Base-by-base conservation (phyloP, 2,113 vertebrate species). In the Eleginops maclovinus region DNA sequence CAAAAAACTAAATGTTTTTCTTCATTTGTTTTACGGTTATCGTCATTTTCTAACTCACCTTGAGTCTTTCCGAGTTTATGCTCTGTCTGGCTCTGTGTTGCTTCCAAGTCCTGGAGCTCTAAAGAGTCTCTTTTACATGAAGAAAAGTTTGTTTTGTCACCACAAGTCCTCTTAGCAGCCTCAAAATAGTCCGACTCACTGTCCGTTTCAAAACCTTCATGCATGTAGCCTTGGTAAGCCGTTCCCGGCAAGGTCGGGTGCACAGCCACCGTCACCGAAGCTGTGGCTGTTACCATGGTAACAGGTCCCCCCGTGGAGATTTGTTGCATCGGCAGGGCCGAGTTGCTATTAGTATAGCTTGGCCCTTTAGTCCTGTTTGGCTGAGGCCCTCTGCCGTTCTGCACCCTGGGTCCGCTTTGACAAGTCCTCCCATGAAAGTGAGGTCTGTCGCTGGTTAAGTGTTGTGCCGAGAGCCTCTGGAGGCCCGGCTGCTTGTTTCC, bases 231-330 rank as follows among this genome's bases (percentile, higher is more conserved):
- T 82, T 95, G 94, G 89, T 96, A 96, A 2, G 96, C 93, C 11
- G 96, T 93, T 36, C 97, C 96, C 0, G 97, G 97, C 86, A 99
- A 91, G 3, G 89, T 95, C 0, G 97, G 96, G 83, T 96, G 97
- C 85, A 99, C 93, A 13, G 97, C 96, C 83, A 99, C 96, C 0
- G 97, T 99, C 93, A 99, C 97, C 0, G 97, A 99, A 4, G 98
- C 96, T 0, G 98, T 99, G 86, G 97, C 96, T 0, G 96, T 98
- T 74, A 99, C 97, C 89, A 97, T 92, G 46, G 92, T 92, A 56
- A 94, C 86, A 8, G 92, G 60, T 5, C 89, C 91, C 21, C 85
- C 88, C 4, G 47, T 2, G 4, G 79, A 43, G 43, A 78, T 77
- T 14, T 83, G 90, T 17, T 79, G 83, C 28, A 21, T 53, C 5